Evolutionary conservation across 2,113 vertebrate species (phyloP), one percentile per base, ranked within the genome.

Genomic region (Seriola dumerili): DNA sequence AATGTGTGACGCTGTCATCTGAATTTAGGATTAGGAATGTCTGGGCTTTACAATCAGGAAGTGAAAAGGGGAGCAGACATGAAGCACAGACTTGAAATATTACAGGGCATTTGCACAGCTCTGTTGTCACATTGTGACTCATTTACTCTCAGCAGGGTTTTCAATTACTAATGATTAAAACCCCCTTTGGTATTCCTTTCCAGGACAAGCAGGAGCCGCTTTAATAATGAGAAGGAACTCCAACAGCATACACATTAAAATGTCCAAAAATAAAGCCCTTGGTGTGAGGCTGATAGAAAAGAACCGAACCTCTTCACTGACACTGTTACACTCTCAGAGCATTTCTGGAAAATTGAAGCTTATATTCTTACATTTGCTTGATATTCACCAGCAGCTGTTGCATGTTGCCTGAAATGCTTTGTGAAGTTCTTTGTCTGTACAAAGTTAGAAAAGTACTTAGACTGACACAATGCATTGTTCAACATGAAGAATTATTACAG

Each of bases 151-250:
- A 76, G 85, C 85, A 72, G 83, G 89, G 78, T 81, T 85, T 92
- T 91, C 81, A 90, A 80, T 91, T 88, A 86, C 54, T 44, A 32
- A 46, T 86, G 72, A 92, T 89, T 90, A 85, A 91, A 92, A 82
- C 3, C 50, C 44, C 63, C 57, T 90, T 86, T 62, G 17, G 61
- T 80, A 42, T 67, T 76, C 61, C 50, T 66, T 64, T 85, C 58
- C 48, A 54, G 54, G 52, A 73, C 36, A 79, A 57, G 48, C 61
- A 62, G 34, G 32, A 73, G 36, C 54, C 74, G 78, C 65, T 38
- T 82, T 71, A 40, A 76, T 72, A 42, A 78, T 8, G 9, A 72
- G 5, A 38, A 46, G 16, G 13, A 83, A 77, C 63, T 77, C 50
- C 14, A 44, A 42, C 25, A 80, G 71, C 25, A 64, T 14, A 38